A percentile compares a stretch with the other conserved stretches of the same genome.
Conservation (phyloP, 2,113 vertebrate species). For the Myrmophylax atrothorax region DNA sequence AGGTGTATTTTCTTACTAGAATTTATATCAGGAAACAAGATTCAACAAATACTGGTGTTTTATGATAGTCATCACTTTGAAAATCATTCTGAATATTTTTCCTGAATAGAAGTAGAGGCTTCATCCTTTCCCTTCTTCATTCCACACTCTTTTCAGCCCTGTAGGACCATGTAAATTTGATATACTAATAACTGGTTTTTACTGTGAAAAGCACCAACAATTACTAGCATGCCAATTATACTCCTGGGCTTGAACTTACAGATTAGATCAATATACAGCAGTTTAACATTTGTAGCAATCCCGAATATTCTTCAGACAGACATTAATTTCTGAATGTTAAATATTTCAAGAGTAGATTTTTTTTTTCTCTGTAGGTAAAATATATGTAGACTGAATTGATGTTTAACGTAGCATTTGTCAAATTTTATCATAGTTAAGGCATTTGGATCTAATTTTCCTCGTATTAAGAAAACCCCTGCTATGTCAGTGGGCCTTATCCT, state of each 20-base stretch:
- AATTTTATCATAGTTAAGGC: constrained; percentile 15
- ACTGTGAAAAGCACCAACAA: background rate
- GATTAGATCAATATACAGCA: background rate
- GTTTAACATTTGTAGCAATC: constrained; percentile 47
- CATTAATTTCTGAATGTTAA: constrained; percentile 52
- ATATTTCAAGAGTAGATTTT: constrained; percentile 38
- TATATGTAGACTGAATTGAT: constrained; percentile 41
- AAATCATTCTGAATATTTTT: constrained; percentile 47
- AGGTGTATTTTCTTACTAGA: constrained; percentile 51
- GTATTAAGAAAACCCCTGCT: constrained; percentile 27
- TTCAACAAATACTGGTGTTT: constrained; percentile 15
- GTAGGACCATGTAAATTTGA: background rate
- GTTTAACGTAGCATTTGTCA: constrained; percentile 45
- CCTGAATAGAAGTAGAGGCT: background rate
- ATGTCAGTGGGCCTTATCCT: constrained; percentile 25
- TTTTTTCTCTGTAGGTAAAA: constrained; percentile 51
- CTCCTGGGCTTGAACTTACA: background rate
- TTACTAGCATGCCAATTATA: constrained; percentile 12
- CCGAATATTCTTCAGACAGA: constrained; percentile 13
- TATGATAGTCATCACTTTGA: background rate
- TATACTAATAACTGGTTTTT: constrained; percentile 7
- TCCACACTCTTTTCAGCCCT: background rate
- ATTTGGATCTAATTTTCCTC: constrained; percentile 46
- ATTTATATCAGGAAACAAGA: constrained; percentile 45
- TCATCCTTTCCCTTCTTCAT: constrained; percentile 18